Evolutionary conservation across 37 sponge, comb jelly and placozoan species (phyloP), one percentile per base, ranked within the genome.

Genomic region (Petrosia ficiformis): DNA sequence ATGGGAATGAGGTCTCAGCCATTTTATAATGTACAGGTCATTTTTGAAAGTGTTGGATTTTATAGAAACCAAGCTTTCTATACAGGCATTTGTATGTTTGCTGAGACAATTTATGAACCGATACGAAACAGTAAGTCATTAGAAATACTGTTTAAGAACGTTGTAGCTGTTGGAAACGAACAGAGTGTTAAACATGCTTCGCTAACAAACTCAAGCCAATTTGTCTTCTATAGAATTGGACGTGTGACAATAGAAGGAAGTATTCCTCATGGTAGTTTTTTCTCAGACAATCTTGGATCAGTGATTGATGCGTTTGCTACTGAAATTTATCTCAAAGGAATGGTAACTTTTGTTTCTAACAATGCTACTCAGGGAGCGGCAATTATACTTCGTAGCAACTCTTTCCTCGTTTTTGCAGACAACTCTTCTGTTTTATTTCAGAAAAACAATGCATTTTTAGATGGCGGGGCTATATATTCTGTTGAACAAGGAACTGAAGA

Each of bases 121-220:
- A 26, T 29, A 28, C 10, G 22, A 22, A 64, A 64, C 31, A 28
- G 31, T 10, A 64, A 64, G n/a, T 29, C 65, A 16, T 29, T 64
- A 26, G n/a, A 29, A 26, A 26, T 64, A 16, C 8, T 64, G 26
- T 26, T 64, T 24, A 64, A 11, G 8, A 29, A 64, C n/a, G 65
- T 64, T 6, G 31, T 64, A 8, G 65, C 22, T 16, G 22, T 11
- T 11, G 31, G n/a, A 8, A 64, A 64, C 31, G 14, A 11, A 26
- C 65, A 64, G 65, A 26, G n/a, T 28, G 14, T 64, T 64, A 64
- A 64, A 10, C 8, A 29, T 28, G 31, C 65, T 22, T 24, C 31
- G 28, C 8, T 64, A 16, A 64, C 65, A 24, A 29, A 64, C 22
- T 64, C 65, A 24, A 64, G 65, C 65, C 65, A 64, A 64, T 64